Evolutionary conservation across 2,113 vertebrate species (phyloP).

Genomic region (Eidolon helvum): DNA sequence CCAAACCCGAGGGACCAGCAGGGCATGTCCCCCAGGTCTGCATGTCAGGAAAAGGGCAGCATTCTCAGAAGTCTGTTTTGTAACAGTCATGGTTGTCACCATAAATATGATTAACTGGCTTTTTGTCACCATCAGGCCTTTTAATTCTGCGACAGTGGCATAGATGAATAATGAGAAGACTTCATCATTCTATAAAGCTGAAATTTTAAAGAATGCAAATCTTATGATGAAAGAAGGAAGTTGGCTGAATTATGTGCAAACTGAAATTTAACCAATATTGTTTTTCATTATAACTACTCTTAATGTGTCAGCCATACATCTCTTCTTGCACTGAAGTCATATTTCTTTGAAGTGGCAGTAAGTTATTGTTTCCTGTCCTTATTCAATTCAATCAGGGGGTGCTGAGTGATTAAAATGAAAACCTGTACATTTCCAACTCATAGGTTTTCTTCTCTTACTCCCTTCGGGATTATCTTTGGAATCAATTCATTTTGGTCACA

Average conservation of each 20-base stretch:
- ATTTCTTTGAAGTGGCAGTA: constrained; percentile 53
- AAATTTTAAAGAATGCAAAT: constrained; percentile 67
- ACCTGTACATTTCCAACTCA: neutral
- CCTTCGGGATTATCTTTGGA: neutral
- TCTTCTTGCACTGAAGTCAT: neutral
- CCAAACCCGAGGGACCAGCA: neutral
- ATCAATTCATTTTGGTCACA: neutral
- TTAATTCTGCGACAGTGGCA: constrained; percentile 72
- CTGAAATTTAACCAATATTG: constrained; percentile 43
- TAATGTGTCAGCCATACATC: constrained; percentile 48
- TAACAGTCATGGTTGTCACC: constrained; percentile 75
- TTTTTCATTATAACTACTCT: constrained; percentile 54
- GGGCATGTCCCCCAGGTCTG: constrained; percentile 41
- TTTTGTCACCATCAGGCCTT: constrained; percentile 72
- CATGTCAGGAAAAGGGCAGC: constrained; percentile 41
- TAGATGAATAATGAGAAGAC: constrained; percentile 69
- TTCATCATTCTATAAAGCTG: constrained; percentile 60
- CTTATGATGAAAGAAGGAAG: constrained; percentile 53
- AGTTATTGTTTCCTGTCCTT: neutral
- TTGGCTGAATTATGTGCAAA: constrained; percentile 46
- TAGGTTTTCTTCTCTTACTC: neutral
- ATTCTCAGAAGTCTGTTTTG: constrained; percentile 75
- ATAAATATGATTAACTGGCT: constrained; percentile 78
- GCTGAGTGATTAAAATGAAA: constrained; percentile 2
- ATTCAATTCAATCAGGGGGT: neutral